Evolutionary conservation across 2,113 vertebrate species (phyloP), one percentile per base, ranked within the genome.

Genomic region (Amphilophus citrinellus): DNA sequence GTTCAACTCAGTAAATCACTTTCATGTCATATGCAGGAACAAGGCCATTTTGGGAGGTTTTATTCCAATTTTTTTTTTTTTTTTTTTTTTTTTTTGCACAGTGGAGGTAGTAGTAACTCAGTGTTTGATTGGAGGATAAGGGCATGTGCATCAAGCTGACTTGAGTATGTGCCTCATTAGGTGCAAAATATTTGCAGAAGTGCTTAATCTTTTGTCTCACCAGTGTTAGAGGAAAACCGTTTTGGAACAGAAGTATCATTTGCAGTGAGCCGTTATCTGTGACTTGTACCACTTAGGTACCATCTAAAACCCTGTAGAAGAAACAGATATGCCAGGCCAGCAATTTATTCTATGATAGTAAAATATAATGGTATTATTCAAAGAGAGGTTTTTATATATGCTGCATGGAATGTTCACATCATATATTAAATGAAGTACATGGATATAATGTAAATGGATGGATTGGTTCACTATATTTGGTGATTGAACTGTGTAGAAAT

Each of bases 371-470:
- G 66, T 75, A 66, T 35, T 59, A 78, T 79, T 88, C 62, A 78
- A 79, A 56, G 65, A 68, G 35, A 84, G 65, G 88, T 85, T 87
- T 87, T 79, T 79, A 87, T 77, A 88, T 88, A 93, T 94, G 91
- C 92, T 93, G 95, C 95, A 96, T 96, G 95, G 88, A 90, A 92
- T 92, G 84, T 85, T 93, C 82, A 87, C 80, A 85, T 84, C 82
- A 84, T 90, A 86, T 91, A 86, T 79, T 79, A 73, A 87, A 58
- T 83, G 82, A 84, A 88, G 85, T 89, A 89, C 80, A 84, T 91
- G 82, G 85, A 93, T 87, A 93, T 91, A 82, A 78, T 92, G 80
- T 90, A 83, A 88, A 88, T 79, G 87, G 86, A 87, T 87, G 79
- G 85, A 90, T 82, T 85, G 83, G 85, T 79, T 81, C 86, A 80